These are phyloP conservation scores for Beroe ovata DNA, from an alignment of 37 sponge, comb jelly and placozoan species.

Conservation along the genomic window DNA sequence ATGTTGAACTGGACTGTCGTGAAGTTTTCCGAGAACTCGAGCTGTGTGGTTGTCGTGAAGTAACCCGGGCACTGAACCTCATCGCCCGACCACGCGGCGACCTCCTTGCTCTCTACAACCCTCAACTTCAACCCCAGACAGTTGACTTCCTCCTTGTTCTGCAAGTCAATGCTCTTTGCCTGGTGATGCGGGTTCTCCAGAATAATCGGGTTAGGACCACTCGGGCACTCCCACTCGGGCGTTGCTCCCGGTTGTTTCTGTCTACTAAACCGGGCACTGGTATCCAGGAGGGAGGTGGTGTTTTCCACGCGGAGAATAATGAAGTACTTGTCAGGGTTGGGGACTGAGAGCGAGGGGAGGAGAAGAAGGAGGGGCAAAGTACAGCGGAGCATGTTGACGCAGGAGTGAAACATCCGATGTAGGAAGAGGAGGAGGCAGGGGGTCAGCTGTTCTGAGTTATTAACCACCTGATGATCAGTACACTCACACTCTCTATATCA, in stretches of 20 bases:
- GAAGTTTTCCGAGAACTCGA: background rate
- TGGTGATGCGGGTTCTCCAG: background rate
- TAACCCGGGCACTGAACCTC: constrained; percentile 10
- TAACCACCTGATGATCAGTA: too few relatives aligned
- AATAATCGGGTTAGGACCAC: constrained; percentile 12
- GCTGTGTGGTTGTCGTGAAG: constrained; percentile 2
- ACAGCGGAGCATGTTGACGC: background rate
- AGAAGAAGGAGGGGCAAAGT: background rate
- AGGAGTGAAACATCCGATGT: background rate
- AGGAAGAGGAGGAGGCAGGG: too few relatives aligned
- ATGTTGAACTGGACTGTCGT: constrained; percentile 21
- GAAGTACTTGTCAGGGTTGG: background rate
- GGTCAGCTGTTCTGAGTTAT: too few relatives aligned
- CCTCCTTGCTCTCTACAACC: background rate
- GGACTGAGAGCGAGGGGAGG: background rate
- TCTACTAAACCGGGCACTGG: constrained; percentile 10
- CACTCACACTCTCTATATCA: too few relatives aligned
- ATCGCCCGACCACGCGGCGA: constrained; percentile 2
- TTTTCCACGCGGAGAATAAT: constrained; percentile 8
- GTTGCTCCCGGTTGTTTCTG: background rate
- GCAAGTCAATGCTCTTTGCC: constrained; percentile 43
- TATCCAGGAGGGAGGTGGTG: background rate
- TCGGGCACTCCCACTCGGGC: constrained; percentile 35
- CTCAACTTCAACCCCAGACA: constrained; percentile 16
- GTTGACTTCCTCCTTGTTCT: background rate